Evolutionary conservation across 1,140 invertebrate species (phyloP).

Genomic region (Alviniconcha marisindica): DNA sequence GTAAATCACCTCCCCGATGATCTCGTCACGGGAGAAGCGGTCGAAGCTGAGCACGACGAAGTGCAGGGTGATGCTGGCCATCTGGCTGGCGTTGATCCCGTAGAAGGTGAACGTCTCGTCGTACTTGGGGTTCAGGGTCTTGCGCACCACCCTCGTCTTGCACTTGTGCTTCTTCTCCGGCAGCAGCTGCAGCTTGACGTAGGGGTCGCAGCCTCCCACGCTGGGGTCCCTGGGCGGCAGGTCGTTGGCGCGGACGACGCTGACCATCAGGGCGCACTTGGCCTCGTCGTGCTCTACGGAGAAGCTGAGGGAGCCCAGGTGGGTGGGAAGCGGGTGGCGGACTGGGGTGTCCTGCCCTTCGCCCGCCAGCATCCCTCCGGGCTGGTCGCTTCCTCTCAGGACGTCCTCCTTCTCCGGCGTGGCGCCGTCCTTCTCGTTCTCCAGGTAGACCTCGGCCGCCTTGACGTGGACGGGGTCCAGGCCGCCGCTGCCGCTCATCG

Average conservation of each 20-base stretch:
- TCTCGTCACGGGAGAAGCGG: constrained; percentile 91
- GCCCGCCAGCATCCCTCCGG: neutral
- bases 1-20: constrained; percentile 85
- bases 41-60: constrained; percentile 92
- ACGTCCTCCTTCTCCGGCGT: constrained; percentile 81
- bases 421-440: constrained; percentile 78
- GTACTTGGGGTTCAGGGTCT: constrained; percentile 90
- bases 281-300: constrained; percentile 86
- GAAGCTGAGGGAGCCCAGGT: constrained; percentile 89
- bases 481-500: constrained; percentile 48
- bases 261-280: constrained; percentile 93
- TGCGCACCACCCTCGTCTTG: constrained; percentile 89
- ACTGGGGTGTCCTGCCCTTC: constrained; percentile 73
- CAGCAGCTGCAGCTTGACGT: constrained; percentile 90
- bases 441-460: constrained; percentile 63
- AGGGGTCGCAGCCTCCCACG: constrained; percentile 89
- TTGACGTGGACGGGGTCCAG: constrained; percentile 55
- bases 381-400: constrained; percentile 32
- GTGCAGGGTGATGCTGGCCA: constrained; percentile 86
- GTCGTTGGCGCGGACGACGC: constrained; percentile 84
- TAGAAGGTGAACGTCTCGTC: constrained; percentile 93
- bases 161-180: constrained; percentile 92
- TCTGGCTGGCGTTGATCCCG: constrained; percentile 83
- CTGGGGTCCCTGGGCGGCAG: constrained; percentile 67
- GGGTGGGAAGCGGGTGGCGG: constrained; percentile 71